phyloP scores from a whole-genome alignment of 2,888 invertebrate species.

The Apodemia zela region DNA sequence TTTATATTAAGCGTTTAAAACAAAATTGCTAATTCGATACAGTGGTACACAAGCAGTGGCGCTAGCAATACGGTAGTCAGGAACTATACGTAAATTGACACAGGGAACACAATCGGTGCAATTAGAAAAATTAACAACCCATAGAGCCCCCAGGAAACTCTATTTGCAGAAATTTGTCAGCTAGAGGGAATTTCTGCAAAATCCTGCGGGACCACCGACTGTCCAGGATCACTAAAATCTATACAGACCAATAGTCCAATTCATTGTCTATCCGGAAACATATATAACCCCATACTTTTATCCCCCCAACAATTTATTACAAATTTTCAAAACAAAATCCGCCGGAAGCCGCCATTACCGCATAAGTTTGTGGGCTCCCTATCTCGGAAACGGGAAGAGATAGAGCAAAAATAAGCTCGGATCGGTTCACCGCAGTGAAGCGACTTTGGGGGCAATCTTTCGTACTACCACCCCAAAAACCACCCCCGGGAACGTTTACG shows the following conservation, averaged over 20 bases:
- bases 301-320: background rate
- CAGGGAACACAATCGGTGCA: background rate
- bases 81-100: background rate
- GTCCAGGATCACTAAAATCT: background rate
- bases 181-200: background rate
- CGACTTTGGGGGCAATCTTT: background rate
- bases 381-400: constrained; percentile 3
- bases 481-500: background rate
- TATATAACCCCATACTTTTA: background rate
- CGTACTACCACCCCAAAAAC: background rate
- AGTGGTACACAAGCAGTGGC: background rate
- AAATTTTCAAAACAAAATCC: background rate
- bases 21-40: background rate
- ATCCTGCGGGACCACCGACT: background rate
- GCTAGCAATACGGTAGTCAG: background rate
- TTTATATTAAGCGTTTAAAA: no score
- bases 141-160: background rate
- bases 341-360: background rate
- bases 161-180: constrained; percentile 5
- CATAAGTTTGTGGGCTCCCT: background rate
- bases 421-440: background rate
- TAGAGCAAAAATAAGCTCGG: background rate
- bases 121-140: background rate
- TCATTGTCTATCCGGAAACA: background rate
- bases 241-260: background rate